Evolutionary conservation across 2,888 invertebrate genomes (phyloP), one percentile per base, ranked within the genome.

Genomic region (Subacronicta megacephala): DNA sequence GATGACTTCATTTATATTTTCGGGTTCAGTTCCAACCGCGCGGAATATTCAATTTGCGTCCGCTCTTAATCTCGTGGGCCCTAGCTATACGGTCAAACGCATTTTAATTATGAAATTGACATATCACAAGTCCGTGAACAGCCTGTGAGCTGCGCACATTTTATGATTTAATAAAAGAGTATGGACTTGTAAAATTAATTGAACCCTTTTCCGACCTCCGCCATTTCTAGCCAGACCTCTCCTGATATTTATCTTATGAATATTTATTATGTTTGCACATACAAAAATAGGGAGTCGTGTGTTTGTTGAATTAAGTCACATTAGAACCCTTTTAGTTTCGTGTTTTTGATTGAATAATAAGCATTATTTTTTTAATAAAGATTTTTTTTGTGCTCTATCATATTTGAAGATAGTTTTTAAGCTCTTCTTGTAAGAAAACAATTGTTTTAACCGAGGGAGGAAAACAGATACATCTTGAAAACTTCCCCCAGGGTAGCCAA

Each of bases 71-170:
- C 91, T 88, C 85, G 64, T 57, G 77, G 79, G 83, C 87, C 87
- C 88, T 84, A 70, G 74, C 69, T 73, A 75, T 68, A 92, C 92
- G 93, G 94, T 94, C 93, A 93, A 92, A 90, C 89, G 93, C 88
- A 90, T 92, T 93, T 92, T 92, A 94, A 93, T 93, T 93, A 93
- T 90, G 88, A 90, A 93, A 93, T 93, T 94, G 94, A 93, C 93
- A 94, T 93, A 90, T 93, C 91, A 86, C 84, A 82, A 83, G 57
- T 71, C 70, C 73, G 75, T 70, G 56, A 46, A 55, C 59, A 78
- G 74, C 59, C 59, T 62, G 76, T 62, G 81, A 78, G 83, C 85
- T 81, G 81, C 84, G 82, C 70, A 72, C 75, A 83, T 87, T 90
- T 90, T 89, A 88, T 91, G 87, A 93, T 94, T 94, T 92, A 93